phyloP scores from a whole-genome alignment of 2,888 invertebrate species.

The Muscina levida region DNA sequence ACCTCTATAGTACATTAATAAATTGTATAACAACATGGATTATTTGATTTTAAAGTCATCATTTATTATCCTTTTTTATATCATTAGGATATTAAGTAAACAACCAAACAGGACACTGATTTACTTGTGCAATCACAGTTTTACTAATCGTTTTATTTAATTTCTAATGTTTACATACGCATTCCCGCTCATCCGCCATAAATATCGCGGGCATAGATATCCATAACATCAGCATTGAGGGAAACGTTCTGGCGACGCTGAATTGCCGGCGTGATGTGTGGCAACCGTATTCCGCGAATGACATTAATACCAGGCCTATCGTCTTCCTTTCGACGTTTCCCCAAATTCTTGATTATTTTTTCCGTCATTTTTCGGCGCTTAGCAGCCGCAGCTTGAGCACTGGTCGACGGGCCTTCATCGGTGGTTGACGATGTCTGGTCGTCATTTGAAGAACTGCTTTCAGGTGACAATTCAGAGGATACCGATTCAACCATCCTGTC shows the following conservation, averaged over 20 bases:
- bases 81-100: too few species aligned
- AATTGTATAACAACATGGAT: too few species aligned
- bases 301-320: conserved; percentile 69
- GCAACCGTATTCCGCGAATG: conserved; percentile 70
- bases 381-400: conserved; percentile 38
- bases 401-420: conserved; percentile 33
- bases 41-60: too few species aligned
- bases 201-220: conserved; percentile 68
- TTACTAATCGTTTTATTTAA: too few species aligned
- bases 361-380: conserved; percentile 44
- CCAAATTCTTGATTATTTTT: neutral
- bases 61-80: too few species aligned
- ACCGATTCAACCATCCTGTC: conserved; percentile 22
- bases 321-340: neutral
- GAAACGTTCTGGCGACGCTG: conserved; percentile 65
- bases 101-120: too few species aligned
- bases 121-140: too few species aligned
- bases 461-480: neutral
- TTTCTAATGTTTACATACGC: too few species aligned
- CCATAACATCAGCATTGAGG: conserved; percentile 66
- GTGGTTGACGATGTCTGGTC: conserved; percentile 5
- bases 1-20: too few species aligned
- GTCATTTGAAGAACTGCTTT: neutral
- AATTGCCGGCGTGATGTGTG: conserved; percentile 69
- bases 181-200: conserved; percentile 69